These are phyloP conservation scores for Zingel zingel DNA, from an alignment of 2,113 vertebrate genomes.

Conservation along the genomic window DNA sequence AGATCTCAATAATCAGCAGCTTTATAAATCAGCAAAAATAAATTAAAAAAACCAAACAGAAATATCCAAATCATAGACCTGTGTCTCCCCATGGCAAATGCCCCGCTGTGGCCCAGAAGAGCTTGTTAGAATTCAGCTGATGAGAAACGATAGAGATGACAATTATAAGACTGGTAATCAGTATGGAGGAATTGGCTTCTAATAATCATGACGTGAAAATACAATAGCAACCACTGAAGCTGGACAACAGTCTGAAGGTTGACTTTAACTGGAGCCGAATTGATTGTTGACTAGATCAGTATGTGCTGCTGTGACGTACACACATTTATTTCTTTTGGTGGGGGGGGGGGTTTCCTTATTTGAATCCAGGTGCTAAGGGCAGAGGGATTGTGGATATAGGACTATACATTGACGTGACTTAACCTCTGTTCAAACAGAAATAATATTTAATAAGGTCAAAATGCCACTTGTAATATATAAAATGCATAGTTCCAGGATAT, in stretches of 20 bases:
- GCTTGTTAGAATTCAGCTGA: neutral
- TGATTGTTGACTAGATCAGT: constrained; percentile 22
- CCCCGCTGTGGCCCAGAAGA: neutral
- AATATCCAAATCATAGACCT: neutral
- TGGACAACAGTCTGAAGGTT: neutral
- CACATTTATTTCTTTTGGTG: neutral
- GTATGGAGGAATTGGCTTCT: neutral
- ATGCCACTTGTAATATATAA: neutral
- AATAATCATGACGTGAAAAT: constrained; percentile 21
- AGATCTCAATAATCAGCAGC: neutral
- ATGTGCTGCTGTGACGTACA: neutral
- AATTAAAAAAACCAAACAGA: neutral
- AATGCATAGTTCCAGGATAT: neutral
- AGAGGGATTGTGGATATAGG: neutral
- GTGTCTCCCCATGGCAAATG: neutral
- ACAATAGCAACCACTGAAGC: neutral
- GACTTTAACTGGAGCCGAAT: constrained; percentile 23
- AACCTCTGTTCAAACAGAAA: neutral
- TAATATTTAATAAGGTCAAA: neutral
- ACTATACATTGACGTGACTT: neutral
- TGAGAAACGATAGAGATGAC: neutral
- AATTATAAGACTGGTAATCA: constrained; percentile 3
- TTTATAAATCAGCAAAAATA: neutral
- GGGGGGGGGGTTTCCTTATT: neutral
- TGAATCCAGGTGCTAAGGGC: neutral